Evolutionary conservation across 1,140 invertebrate genomes (phyloP).

Genomic region (Micrasema minimum): DNA sequence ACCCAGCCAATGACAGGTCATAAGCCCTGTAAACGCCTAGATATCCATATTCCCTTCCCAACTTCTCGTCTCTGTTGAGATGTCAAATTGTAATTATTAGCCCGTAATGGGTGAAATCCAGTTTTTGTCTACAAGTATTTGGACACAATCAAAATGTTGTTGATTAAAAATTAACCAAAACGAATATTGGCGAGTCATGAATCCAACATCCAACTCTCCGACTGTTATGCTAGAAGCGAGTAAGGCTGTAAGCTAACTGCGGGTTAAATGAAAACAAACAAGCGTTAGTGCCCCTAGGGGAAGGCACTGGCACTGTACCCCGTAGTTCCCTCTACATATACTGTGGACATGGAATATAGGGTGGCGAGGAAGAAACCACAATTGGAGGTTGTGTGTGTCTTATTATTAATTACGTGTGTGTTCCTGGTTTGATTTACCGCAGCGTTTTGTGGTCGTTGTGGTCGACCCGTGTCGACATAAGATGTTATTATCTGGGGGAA

Average conservation of each 20-base stretch:
- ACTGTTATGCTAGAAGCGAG: neutral
- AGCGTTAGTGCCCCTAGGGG: constrained; percentile 1
- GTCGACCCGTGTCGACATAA: neutral
- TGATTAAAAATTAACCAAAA: no score
- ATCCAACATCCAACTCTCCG: no score
- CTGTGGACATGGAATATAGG: neutral
- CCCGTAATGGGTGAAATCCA: no score
- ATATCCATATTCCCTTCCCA: no score
- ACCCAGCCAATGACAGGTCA: no score
- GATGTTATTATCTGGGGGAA: constrained; percentile 4
- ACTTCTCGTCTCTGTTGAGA: no score
- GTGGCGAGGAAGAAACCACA: constrained; percentile 10
- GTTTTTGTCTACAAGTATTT: no score
- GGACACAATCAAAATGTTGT: no score
- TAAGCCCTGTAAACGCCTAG: no score
- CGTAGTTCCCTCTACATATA: neutral
- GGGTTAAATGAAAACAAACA: constrained; percentile 31
- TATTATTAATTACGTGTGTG: constrained; percentile 28
- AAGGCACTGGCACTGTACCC: neutral
- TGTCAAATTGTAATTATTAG: no score
- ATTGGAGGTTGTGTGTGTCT: constrained; percentile 19
- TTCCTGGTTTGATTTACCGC: constrained; percentile 29
- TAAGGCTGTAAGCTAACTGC: constrained; percentile 13
- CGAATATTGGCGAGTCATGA: no score
- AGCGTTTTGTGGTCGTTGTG: neutral